phyloP scores from a whole-genome alignment of 2,888 invertebrate genomes.

The Emmelina monodactyla region DNA sequence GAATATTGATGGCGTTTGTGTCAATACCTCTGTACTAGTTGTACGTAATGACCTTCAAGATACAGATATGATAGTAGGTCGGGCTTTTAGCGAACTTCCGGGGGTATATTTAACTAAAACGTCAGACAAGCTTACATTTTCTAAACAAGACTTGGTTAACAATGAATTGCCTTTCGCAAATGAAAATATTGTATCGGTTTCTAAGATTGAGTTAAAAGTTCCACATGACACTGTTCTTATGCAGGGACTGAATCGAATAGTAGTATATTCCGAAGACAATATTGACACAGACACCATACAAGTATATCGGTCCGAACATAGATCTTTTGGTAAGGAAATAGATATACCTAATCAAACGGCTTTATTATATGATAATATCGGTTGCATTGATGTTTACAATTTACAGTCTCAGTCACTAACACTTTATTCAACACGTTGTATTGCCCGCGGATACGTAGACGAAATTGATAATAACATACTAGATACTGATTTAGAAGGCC shows the following conservation, averaged over 20 bases:
- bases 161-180: background rate
- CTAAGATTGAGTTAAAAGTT: background rate
- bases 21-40: background rate
- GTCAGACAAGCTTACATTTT: constrained; percentile 2
- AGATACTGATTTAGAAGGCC: background rate
- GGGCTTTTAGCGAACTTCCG: constrained; percentile 6
- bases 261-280: background rate
- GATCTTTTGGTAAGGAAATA: background rate
- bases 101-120: constrained; percentile 4
- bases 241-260: background rate
- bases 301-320: background rate
- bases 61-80: constrained; percentile 6
- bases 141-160: background rate
- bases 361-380: background rate
- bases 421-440: background rate
- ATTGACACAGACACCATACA: background rate
- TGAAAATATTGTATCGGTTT: background rate
- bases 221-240: background rate
- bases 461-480: background rate
- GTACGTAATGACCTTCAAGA: constrained; percentile 5
- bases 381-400: background rate
- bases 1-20: constrained; percentile 5
- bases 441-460: background rate
- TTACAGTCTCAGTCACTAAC: background rate
- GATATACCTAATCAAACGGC: background rate